Percentiles rank a stretch among this genome's conserved stretches.
These are phyloP conservation scores for Pachyramphus minor DNA, from an alignment of 2,113 vertebrate species.

Conservation along the genomic window DNA sequence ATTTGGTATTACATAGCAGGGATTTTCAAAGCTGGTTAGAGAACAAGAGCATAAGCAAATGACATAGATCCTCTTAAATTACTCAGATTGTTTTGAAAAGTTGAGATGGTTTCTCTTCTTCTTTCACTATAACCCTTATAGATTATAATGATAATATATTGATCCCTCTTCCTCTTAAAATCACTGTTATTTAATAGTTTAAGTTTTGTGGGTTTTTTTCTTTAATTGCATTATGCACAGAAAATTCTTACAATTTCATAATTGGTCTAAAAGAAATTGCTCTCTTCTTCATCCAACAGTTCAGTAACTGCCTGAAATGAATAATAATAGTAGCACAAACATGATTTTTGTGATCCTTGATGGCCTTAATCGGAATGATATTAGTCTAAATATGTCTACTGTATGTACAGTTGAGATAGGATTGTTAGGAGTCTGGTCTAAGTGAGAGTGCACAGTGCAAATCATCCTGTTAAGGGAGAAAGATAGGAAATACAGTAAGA, in stretches of 20 bases:
- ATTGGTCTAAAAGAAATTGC: background rate
- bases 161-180: background rate
- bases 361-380: background rate
- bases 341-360: background rate
- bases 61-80: background rate
- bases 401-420: background rate
- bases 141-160: background rate
- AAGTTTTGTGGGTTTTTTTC: background rate
- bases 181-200: background rate
- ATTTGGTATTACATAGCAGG: background rate
- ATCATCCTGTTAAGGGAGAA: background rate
- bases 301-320: background rate
- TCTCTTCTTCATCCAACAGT: background rate
- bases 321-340: background rate
- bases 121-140: background rate
- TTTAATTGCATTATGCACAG: background rate
- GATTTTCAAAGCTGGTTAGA: background rate
- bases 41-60: background rate
- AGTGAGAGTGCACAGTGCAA: background rate
- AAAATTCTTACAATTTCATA: background rate
- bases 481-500: background rate
- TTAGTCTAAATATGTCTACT: background rate
- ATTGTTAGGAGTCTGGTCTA: background rate
- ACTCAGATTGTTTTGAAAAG: background rate
- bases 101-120: background rate